Evolutionary conservation across 1,140 invertebrate species (phyloP).

Genomic region (Camponotus floridanus): DNA sequence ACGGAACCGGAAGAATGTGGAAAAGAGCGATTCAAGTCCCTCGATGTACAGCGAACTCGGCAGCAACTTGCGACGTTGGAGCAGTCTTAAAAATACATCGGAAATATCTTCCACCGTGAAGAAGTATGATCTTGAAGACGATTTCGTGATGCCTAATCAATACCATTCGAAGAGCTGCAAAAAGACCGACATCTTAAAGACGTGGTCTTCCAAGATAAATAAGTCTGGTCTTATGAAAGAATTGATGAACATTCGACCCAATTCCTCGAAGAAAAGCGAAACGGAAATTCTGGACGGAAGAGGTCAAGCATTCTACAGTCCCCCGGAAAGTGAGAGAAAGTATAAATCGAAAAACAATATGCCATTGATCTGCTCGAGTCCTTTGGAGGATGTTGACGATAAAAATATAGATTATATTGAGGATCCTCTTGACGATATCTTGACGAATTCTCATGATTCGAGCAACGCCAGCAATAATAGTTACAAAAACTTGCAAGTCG

Average conservation of each 20-base stretch:
- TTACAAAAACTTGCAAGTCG: slow-evolving; percentile 29
- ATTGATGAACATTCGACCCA: too few species aligned
- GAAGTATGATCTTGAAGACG: background rate
- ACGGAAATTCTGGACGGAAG: background rate
- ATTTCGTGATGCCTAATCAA: background rate
- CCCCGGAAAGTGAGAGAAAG: background rate
- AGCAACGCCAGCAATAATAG: background rate
- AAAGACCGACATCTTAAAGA: background rate
- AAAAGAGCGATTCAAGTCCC: background rate
- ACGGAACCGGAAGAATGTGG: too few species aligned
- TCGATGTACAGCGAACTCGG: background rate
- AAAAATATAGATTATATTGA: background rate
- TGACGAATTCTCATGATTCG: slow-evolving; percentile 14
- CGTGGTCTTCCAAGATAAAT: slow-evolving; percentile 22
- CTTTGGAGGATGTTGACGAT: background rate
- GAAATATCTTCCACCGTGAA: background rate
- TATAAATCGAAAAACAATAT: background rate
- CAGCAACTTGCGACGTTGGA: background rate
- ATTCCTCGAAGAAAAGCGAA: background rate
- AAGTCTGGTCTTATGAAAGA: background rate
- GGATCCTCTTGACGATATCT: slow-evolving; percentile 1
- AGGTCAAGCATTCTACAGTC: background rate
- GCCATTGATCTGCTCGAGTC: background rate
- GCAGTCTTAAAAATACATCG: background rate
- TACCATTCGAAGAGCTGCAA: background rate